These are phyloP conservation scores for Ceratotherium simum DNA, from an alignment of 2,113 vertebrate species.

Conservation along the genomic window DNA sequence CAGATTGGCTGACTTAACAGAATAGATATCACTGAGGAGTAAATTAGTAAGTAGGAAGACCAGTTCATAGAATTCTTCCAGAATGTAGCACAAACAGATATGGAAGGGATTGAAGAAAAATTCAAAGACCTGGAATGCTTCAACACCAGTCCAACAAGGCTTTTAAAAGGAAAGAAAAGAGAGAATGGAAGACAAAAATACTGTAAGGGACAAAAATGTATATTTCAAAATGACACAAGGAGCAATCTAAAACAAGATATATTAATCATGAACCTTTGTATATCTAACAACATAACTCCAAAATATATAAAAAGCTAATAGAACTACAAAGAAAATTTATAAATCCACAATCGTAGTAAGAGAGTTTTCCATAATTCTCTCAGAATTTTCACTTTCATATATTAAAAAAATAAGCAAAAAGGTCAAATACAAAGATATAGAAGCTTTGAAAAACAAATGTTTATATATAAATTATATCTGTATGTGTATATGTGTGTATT, in stretches of 20 bases:
- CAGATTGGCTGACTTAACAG: background rate
- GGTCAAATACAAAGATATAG: background rate
- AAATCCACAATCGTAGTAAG: background rate
- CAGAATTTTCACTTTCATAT: conserved; percentile 5
- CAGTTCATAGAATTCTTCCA: background rate
- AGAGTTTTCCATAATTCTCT: background rate
- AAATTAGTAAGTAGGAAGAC: background rate
- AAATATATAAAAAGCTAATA: background rate
- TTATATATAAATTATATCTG: background rate
- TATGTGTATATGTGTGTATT: background rate
- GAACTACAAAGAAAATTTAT: conserved; percentile 11
- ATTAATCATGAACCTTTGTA: background rate
- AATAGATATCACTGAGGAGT: background rate
- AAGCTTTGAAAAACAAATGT: conserved; percentile 20
- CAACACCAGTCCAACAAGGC: background rate
- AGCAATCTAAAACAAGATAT: background rate
- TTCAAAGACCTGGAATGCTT: background rate
- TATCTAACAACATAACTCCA: background rate
- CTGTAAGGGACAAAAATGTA: background rate
- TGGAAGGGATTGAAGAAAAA: background rate
- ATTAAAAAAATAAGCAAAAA: conserved; percentile 49
- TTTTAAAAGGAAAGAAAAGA: background rate
- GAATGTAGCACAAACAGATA: background rate
- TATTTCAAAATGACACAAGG: conserved; percentile 47
- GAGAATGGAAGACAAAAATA: conserved; percentile 20